phyloP scores from a whole-genome alignment of 2,888 invertebrate species.

The Rhorus exstirpatorius region DNA sequence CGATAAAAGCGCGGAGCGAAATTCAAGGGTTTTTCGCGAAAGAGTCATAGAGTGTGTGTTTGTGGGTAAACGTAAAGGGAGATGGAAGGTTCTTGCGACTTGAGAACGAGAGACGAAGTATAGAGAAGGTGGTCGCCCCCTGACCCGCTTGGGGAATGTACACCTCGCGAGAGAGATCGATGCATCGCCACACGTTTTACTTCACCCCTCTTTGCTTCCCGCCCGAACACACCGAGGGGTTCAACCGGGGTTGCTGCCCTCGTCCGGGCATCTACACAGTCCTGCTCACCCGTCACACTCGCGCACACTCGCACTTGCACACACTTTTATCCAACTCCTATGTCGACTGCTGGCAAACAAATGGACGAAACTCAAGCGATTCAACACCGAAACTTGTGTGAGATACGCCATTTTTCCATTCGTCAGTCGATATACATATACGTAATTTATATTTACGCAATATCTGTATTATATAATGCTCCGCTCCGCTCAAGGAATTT shows the following conservation, averaged over 20 bases:
- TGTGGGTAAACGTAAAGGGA: constrained; percentile 11
- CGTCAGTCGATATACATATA: neutral
- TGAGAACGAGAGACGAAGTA: constrained; percentile 78
- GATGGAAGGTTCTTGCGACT: constrained; percentile 66
- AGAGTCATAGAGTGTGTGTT: constrained; percentile 1
- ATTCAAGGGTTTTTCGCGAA: neutral
- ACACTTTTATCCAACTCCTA: too few relatives aligned
- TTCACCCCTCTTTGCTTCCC: constrained; percentile 71
- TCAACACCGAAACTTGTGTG: neutral
- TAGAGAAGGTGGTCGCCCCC: constrained; percentile 82
- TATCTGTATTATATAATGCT: neutral
- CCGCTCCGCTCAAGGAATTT: constrained; percentile 26
- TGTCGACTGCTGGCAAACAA: neutral
- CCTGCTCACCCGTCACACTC: constrained; percentile 30
- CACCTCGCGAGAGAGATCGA: constrained; percentile 82
- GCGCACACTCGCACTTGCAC: neutral
- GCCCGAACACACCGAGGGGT: constrained; percentile 76
- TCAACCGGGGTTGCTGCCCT: constrained; percentile 85
- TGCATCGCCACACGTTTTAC: constrained; percentile 75
- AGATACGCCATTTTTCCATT: constrained; percentile 1
- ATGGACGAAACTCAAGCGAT: constrained; percentile 9
- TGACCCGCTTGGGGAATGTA: constrained; percentile 81
- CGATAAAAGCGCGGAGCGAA: neutral
- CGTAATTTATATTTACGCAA: constrained; percentile 4
- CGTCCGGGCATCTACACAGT: constrained; percentile 81